Base-by-base conservation (phyloP, 2,888 invertebrate species). In the Euspilapteryx auroguttella region DNA sequence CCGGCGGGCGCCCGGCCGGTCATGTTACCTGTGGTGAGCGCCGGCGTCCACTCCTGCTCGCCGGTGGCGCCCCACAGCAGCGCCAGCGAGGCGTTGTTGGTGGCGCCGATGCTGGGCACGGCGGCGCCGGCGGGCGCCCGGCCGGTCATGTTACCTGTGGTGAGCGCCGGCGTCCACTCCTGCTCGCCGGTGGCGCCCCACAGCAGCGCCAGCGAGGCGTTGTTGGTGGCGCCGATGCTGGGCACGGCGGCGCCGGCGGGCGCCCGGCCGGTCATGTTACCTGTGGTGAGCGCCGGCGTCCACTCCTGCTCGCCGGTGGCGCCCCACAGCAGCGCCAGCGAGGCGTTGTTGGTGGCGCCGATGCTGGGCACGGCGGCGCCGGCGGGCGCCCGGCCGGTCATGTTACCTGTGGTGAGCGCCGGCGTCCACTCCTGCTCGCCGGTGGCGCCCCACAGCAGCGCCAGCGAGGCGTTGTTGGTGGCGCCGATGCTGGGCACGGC, bases 371-470 rank as follows among this genome's bases (percentile, higher is more conserved):
- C 49, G 47, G 5, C 54, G 31, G 24, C 15, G 29, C 29, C 21
- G 31, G 20, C 3, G 25, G 22, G 21, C 28, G 24, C 10, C 30
- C 22, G 21, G 25, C 15, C 5, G 31, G 3, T n/a, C n/a, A n/a
- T n/a, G n/a, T 33, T 33, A 93, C 95, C 95, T 71, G 95, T 96
- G 3, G 94, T 95, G 33, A 95, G 79, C 14, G 93, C 94, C 0
- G 95, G 94, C 2, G 94, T 94, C 96, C 96, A 96, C 56, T 95
- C 94, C 57, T 96, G 95, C 57, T 96, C 95, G 21, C 95, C 95
- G 0, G 95, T 95, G 3, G 93, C 93, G 13, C 95, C 95, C 94
- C 95, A 95, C 25, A 93, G 73, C 17, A 89, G 65, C 0, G 89
- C 88, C 27, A 87, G 75, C 1, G 75, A 63, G 0, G 73, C 69